Evolutionary conservation across 1,140 invertebrate species (phyloP).

Genomic region (Cotesia glomerata): DNA sequence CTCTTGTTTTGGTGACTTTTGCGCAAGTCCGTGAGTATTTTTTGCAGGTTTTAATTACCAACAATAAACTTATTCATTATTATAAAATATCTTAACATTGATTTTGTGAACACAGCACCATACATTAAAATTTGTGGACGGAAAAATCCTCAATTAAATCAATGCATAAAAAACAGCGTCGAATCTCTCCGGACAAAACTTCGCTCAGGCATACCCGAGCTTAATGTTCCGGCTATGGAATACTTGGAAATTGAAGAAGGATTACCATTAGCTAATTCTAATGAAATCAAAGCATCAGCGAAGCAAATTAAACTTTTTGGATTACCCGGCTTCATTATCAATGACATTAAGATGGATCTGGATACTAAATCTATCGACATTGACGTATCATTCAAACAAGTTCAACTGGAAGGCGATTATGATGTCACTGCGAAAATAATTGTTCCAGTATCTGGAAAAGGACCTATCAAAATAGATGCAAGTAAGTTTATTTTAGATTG

Average conservation of each 20-base stretch:
- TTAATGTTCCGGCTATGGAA: constrained; percentile 69
- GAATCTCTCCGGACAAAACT: constrained; percentile 62
- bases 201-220: constrained; percentile 67
- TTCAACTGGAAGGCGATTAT: constrained; percentile 66
- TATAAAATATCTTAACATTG: background rate
- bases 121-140: constrained; percentile 72
- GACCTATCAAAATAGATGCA: constrained; percentile 41
- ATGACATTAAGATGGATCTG: constrained; percentile 63
- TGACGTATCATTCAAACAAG: constrained; percentile 56
- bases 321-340: constrained; percentile 61
- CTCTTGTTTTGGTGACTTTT: background rate
- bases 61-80: background rate
- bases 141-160: constrained; percentile 66
- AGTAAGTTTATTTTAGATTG: constrained; percentile 32
- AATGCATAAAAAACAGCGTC: constrained; percentile 67
- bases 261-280: constrained; percentile 52
- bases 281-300: constrained; percentile 58
- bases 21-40: constrained; percentile 49
- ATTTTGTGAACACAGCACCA: constrained; percentile 63
- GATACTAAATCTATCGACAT: constrained; percentile 59
- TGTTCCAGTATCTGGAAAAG: constrained; percentile 46
- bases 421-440: constrained; percentile 66
- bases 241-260: constrained; percentile 65
- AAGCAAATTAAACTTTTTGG: constrained; percentile 64
- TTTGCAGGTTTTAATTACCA: background rate